phyloP scores from a whole-genome alignment of 2,888 invertebrate genomes.

The Troides aeacus region DNA sequence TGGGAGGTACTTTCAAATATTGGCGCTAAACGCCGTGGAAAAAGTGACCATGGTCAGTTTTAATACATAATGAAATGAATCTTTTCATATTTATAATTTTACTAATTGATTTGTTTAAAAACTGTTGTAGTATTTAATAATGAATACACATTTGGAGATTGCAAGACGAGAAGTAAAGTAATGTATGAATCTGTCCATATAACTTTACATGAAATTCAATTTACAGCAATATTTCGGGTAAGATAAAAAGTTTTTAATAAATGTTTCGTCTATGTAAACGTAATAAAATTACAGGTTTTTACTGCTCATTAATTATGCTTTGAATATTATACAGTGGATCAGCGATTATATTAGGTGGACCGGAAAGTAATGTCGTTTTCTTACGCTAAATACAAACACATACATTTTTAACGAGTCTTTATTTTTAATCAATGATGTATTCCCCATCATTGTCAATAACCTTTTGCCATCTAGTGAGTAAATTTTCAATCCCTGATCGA shows the following conservation, averaged over 20 bases:
- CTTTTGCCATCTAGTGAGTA: no score
- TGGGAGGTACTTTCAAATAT: constrained; percentile 24
- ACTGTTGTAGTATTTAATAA: constrained; percentile 25
- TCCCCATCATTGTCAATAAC: no score
- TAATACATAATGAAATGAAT: background rate
- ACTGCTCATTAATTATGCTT: no score
- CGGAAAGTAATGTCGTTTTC: no score
- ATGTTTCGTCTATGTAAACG: no score
- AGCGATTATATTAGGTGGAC: no score
- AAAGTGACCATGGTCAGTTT: constrained; percentile 10
- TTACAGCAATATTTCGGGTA: constrained; percentile 5
- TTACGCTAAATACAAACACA: no score
- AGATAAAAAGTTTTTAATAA: background rate
- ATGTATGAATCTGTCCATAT: background rate
- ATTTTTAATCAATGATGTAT: no score
- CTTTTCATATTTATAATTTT: background rate
- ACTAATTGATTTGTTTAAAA: background rate
- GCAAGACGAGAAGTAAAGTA: constrained; percentile 1
- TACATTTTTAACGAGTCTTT: no score
- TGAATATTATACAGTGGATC: no score
- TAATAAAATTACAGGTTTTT: no score
- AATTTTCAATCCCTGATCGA: no score
- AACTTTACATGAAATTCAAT: background rate
- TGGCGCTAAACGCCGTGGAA: constrained; percentile 13
- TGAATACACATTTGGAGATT: constrained; percentile 24